Conservation (phyloP, 1,140 invertebrate genomes). For the Heliothis subflexa region DNA sequence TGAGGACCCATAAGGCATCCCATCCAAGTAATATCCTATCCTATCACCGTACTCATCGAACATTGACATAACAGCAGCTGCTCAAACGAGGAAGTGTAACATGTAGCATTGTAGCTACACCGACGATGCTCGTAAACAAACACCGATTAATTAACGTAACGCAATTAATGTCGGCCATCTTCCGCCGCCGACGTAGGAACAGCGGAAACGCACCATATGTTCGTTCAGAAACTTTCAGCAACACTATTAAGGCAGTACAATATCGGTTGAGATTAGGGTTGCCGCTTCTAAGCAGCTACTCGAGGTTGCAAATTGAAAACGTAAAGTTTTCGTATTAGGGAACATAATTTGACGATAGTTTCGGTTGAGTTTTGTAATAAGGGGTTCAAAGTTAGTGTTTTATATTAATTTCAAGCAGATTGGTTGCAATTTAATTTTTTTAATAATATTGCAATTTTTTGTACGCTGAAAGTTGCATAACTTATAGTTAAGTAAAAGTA, state of each 20-base stretch:
- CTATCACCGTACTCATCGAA: neutral
- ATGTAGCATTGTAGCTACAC: neutral
- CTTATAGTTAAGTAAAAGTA: no score
- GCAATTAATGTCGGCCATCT: slow-evolving; percentile 11
- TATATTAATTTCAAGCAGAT: no score
- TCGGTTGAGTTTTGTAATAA: no score
- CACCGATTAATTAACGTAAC: slow-evolving; percentile 20
- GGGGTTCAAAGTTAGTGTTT: no score
- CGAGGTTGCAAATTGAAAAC: neutral
- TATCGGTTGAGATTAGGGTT: neutral
- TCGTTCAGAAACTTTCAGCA: neutral
- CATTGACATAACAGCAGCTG: slow-evolving; percentile 15
- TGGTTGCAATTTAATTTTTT: no score
- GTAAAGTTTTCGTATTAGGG: slow-evolving; percentile 1
- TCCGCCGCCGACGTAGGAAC: neutral
- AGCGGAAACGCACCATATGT: slow-evolving; percentile 13
- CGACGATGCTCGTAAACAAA: slow-evolving; percentile 1
- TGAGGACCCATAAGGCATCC: no score
- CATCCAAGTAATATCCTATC: neutral
- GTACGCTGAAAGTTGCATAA: no score
- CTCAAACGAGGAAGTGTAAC: slow-evolving; percentile 2
- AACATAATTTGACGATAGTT: neutral
- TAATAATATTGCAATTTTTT: no score
- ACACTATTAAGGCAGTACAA: neutral
- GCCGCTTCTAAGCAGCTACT: neutral